Base-by-base conservation (phyloP, 1,140 invertebrate species). In the Aphelenchoides avenae region DNA sequence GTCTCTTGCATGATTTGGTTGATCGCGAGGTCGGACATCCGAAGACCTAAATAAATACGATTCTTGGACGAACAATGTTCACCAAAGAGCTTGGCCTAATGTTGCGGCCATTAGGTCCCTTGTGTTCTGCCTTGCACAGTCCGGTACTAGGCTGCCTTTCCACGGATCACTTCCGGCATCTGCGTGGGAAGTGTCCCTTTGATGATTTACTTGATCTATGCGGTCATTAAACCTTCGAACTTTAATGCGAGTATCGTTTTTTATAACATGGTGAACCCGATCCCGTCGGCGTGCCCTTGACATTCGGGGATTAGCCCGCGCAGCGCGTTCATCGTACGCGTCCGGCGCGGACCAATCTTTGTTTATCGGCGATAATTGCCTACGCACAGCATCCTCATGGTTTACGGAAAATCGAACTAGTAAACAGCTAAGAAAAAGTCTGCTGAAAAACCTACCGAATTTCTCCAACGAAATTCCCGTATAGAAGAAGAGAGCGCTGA, bases 1-100 rank as follows among this genome's bases (percentile, higher is more conserved):
- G 37, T 27, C 31, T 58, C 30, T 43, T 58, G 56, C 56, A 58
- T 58, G 20, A 56, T 42, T 43, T 58, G 56, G 1, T 33, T 58
- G 15, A 58, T 56, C 11, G 51, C 26, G 22, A 58, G 39, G 39
- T 58, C 56, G 6, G 40, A 30, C 22, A 58, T 48, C 56, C 56
- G 55, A 30, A 58, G 24, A 26, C 56, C 56, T 30, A 34, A 1
- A 34, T 26, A 30, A 9, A 29, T n/a, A 26, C 5, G 11, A 13
- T 11, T 2, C 2, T 39, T 29, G 9, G 7, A 39, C 6, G 5
- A 13, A 34, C n/a, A 47, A 7, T 39, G 11, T 22, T 37, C 2
- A 15, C 24, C 30, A 26, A 15, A n/a, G 2, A 2, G 30, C 20
- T 22, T 18, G 30, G 13, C 24, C n/a, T 36, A 13, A 36, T 13